Evolutionary conservation across 1,140 invertebrate species (phyloP).

Genomic region (Zophobas atratus): DNA sequence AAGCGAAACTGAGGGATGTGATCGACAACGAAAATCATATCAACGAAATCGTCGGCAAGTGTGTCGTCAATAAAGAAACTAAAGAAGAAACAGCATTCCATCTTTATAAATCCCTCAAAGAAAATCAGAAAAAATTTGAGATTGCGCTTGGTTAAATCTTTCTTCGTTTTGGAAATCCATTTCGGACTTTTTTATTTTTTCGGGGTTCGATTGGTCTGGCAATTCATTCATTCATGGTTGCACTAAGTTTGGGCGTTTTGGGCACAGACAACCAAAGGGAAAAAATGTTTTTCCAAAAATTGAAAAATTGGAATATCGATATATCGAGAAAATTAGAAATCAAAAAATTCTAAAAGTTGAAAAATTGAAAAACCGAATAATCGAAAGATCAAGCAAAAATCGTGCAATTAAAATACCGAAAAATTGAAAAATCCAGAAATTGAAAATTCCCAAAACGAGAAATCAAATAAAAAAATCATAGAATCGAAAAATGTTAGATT

Average conservation of each 20-base stretch:
- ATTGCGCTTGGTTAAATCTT: neutral
- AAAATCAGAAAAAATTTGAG: slow-evolving; percentile 11
- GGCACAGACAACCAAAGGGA: neutral
- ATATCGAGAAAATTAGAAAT: too few species aligned
- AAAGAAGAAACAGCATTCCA: slow-evolving; percentile 54
- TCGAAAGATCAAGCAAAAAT: too few species aligned
- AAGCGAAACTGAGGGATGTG: slow-evolving; percentile 65
- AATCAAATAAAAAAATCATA: too few species aligned
- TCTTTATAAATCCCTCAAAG: slow-evolving; percentile 40
- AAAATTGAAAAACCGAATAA: too few species aligned
- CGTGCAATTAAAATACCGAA: too few species aligned
- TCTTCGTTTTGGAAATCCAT: slow-evolving; percentile 33
- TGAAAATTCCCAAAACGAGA: too few species aligned
- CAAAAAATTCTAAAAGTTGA: too few species aligned
- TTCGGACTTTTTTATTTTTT: slow-evolving; percentile 9
- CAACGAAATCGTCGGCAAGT: slow-evolving; percentile 51
- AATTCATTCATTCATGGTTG: neutral
- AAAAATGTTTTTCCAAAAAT: too few species aligned
- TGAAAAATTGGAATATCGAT: too few species aligned
- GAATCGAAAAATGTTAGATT: too few species aligned
- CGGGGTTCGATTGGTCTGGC: slow-evolving; percentile 10
- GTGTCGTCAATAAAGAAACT: slow-evolving; percentile 48
- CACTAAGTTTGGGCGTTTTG: slow-evolving; percentile 22
- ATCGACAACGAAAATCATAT: slow-evolving; percentile 62
- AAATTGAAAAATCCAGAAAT: too few species aligned